A percentile compares a stretch with the other conserved stretches of the same genome.
These are phyloP conservation scores for Lagodon rhomboides DNA, from an alignment of 2,797 vertebrate genomes.

Conservation along the genomic window DNA sequence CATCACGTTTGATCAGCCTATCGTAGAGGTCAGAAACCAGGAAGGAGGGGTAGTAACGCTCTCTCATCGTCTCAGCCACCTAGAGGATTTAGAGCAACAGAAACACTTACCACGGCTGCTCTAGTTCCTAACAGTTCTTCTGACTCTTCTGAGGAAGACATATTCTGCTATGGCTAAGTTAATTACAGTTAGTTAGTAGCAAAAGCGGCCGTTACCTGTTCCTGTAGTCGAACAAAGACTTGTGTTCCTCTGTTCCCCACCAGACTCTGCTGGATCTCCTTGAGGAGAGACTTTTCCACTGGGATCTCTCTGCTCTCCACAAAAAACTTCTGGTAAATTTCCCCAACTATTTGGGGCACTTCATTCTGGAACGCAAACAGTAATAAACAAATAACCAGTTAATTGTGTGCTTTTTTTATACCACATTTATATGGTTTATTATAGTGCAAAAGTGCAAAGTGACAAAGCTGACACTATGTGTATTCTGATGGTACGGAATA, in stretches of 20 bases:
- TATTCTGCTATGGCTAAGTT: not conserved
- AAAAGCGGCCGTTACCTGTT: conserved; percentile 82
- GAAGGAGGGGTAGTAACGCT: conserved; percentile 97
- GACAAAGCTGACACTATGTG: not conserved
- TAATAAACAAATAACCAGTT: not conserved
- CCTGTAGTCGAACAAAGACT: conserved; percentile 94
- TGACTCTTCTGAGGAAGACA: not conserved
- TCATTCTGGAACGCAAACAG: conserved; percentile 77
- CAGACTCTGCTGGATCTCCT: conserved; percentile 98
- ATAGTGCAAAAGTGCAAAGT: not conserved
- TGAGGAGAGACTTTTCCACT: conserved; percentile 95
- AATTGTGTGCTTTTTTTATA: not conserved
- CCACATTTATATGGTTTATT: not conserved
- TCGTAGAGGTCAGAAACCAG: conserved; percentile 97
- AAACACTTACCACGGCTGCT: not conserved
- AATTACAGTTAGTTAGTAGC: not conserved
- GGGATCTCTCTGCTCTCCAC: conserved; percentile 96
- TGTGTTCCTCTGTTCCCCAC: conserved; percentile 98
- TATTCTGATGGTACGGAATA: not conserved
- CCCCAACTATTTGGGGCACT: conserved; percentile 93
- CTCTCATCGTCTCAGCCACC: conserved; percentile 91
- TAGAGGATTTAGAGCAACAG: conserved; percentile 32
- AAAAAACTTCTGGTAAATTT: conserved; percentile 99
- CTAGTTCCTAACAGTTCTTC: not conserved
- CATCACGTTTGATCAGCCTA: conserved; percentile 90